phyloP scores from a whole-genome alignment of 2,113 vertebrate genomes.

The Anthoscopus minutus region DNA sequence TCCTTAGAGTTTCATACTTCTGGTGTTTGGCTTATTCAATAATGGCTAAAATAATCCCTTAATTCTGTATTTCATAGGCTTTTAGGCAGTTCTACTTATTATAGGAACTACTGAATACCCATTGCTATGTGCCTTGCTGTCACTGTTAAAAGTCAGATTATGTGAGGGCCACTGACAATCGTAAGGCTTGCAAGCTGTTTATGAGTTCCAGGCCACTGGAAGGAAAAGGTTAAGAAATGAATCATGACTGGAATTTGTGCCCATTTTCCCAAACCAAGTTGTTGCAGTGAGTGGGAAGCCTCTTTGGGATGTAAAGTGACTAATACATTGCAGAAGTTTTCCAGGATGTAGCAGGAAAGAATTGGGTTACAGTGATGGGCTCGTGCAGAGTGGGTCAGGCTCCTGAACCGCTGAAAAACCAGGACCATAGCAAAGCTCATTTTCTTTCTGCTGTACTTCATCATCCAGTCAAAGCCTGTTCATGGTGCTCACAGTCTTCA shows the following conservation, averaged over 20 bases:
- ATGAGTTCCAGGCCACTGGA: not conserved
- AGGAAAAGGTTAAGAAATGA: not conserved
- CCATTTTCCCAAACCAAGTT: not conserved
- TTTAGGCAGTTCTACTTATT: not conserved
- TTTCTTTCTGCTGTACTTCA: not conserved
- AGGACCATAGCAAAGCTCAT: not conserved
- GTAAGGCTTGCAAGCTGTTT: not conserved
- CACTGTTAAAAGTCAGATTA: not conserved
- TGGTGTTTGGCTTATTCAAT: not conserved
- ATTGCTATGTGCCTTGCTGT: not conserved
- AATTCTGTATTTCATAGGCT: not conserved
- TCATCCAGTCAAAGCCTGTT: not conserved
- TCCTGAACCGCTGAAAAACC: not conserved
- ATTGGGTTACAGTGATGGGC: not conserved
- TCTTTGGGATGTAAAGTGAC: not conserved
- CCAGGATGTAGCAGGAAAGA: not conserved
- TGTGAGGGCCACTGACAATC: not conserved
- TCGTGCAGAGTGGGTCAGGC: accelerated
- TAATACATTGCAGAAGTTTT: not conserved
- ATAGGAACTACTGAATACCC: not conserved
- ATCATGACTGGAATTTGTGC: not conserved
- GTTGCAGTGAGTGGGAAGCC: not conserved
- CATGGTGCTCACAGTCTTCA: not conserved
- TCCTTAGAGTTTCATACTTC: not conserved
- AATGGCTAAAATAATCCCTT: not conserved